Conservation (phyloP, 2,888 invertebrate genomes). For the Dastarcus helophoroides region DNA sequence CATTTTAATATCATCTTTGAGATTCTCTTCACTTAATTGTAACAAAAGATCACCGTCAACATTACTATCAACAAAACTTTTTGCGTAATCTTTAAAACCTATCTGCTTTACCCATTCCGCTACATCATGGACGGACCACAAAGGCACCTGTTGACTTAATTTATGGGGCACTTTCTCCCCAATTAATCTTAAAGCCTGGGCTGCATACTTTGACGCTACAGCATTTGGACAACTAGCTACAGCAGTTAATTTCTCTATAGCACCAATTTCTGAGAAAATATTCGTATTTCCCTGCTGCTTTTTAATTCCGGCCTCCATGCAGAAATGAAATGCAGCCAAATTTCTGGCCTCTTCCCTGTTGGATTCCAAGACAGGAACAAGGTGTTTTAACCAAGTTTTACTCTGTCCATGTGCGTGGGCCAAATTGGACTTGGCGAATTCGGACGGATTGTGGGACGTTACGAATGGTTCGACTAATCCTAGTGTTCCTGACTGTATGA, state of each 20-base stretch:
- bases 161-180: conserved; percentile 97
- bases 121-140: conserved; percentile 96
- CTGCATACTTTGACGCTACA: conserved; percentile 93
- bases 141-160: conserved; percentile 92
- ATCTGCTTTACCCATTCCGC: conserved; percentile 98
- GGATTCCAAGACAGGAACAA: conserved; percentile 89
- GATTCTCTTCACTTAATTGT: conserved; percentile 83
- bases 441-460: conserved; percentile 84
- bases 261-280: conserved; percentile 88
- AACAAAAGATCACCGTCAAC: conserved; percentile 95
- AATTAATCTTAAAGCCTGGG: conserved; percentile 79
- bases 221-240: conserved; percentile 97
- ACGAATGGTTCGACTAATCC: conserved; percentile 96
- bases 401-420: conserved; percentile 94
- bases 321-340: conserved; percentile 95
- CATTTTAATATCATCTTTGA: conserved; percentile 85
- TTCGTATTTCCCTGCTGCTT: conserved; percentile 84
- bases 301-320: conserved; percentile 98
- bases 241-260: conserved; percentile 87
- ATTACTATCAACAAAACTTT: conserved; percentile 77
- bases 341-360: conserved; percentile 93
- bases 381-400: conserved; percentile 82
- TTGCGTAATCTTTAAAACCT: conserved; percentile 77
- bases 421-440: conserved; percentile 85
- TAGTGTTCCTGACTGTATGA: conserved; percentile 90